Evolutionary conservation across 1,140 invertebrate genomes (phyloP), one percentile per base, ranked within the genome.

Genomic region (Leptinotarsa undecemlineata): DNA sequence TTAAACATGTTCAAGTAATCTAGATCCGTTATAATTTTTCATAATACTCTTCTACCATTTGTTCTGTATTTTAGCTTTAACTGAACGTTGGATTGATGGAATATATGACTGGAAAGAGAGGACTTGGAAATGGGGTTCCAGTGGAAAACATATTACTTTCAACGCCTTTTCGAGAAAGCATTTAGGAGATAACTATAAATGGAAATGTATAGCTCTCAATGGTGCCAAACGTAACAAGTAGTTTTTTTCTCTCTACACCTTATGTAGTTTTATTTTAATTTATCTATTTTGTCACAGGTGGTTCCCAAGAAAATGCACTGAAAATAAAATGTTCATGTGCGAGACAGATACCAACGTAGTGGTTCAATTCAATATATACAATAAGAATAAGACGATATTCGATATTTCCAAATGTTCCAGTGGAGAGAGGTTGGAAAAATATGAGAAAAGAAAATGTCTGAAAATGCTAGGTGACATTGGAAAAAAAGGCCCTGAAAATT

Each of bases 21-120:
- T 33, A 2, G 8, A 33, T 33, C 11, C 6, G 8, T 33, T 26
- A 26, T 26, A 5, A 33, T 33, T 33, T 33, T 33, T 33, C 26
- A 33, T 33, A 33, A 33, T 33, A 33, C 26, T 33, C 26, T 2
- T 42, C 33, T 11, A 42, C 33, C 11, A 2, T 8, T 33, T 8
- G 6, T 42, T 42, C 11, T 42, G 33, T 42, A 42, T 42, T 42
- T 42, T 3, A 42, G 33, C 33, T 11, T 8, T 42, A 3, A 42
- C 8, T 2, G 91, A 92, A 77, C 86, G 92, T 77, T 94, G 92
- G 92, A 92, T 93, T 75, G 92, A 91, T 6, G 92, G 92, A 5
- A 89, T 91, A 63, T 94, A 90, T 82, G 90, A 94, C 85, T 91
- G 90, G 88, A 84, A 87, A 47, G 84, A 88, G 73, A 87, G 87